phyloP scores from a whole-genome alignment of 2,888 invertebrate genomes.

The Brassicogethes aeneus region DNA sequence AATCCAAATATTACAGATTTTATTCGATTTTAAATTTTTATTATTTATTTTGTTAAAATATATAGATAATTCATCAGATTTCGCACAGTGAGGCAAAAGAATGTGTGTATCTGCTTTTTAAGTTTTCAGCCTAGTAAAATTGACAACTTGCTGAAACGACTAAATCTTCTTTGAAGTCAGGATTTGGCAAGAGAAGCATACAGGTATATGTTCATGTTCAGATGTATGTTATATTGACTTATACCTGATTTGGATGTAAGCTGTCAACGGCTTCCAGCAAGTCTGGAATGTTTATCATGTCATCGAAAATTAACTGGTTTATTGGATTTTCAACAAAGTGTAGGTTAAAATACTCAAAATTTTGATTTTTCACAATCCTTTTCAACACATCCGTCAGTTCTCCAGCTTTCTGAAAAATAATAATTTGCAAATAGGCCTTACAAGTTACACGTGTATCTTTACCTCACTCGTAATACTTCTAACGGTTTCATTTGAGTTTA shows the following conservation, averaged over 20 bases:
- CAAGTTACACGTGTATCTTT: too few relatives aligned
- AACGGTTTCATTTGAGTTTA: conserved; percentile 39
- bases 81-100: too few relatives aligned
- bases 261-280: conserved; percentile 30
- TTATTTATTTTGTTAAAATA: too few relatives aligned
- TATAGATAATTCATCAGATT: too few relatives aligned
- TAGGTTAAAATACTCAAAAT: conserved; percentile 23
- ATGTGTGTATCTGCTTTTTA: too few relatives aligned
- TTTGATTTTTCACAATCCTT: conserved; percentile 19
- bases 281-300: conserved; percentile 23
- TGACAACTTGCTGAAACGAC: too few relatives aligned
- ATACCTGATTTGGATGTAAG: conserved; percentile 30
- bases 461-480: conserved; percentile 36
- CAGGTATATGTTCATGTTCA: background rate
- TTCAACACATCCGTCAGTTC: conserved; percentile 24
- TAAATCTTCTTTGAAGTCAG: too few relatives aligned
- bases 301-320: conserved; percentile 19
- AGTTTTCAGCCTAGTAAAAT: too few relatives aligned
- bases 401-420: conserved; percentile 19
- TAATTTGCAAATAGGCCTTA: background rate
- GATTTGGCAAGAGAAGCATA: too few relatives aligned
- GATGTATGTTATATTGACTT: background rate
- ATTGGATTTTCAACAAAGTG: conserved; percentile 29
- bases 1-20: too few relatives aligned
- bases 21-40: too few relatives aligned